Evolutionary conservation across 2,797 vertebrate species (phyloP).

Genomic region (Cryptoprocta ferox): DNA sequence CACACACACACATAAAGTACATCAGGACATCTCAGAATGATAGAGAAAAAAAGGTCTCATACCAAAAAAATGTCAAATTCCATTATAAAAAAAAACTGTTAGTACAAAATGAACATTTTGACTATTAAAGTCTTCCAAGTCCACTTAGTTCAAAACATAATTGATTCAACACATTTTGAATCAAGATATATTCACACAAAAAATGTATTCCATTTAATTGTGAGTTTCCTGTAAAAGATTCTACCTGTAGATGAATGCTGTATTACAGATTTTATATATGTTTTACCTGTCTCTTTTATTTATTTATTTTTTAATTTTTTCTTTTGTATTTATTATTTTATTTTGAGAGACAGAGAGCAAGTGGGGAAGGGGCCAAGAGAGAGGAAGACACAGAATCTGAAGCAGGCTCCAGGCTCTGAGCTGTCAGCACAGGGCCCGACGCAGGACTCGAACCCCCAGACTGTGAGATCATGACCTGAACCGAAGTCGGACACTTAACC

Average conservation of each 20-base stretch:
- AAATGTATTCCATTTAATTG: not conserved
- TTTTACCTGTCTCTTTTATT: not conserved
- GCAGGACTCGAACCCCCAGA: no score
- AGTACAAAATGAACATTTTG: constrained; percentile 16
- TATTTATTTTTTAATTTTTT: no score
- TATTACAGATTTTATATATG: not conserved
- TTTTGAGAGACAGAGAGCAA: no score
- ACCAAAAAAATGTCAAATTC: not conserved
- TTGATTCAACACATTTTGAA: constrained; percentile 3
- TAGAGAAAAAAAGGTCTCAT: not conserved
- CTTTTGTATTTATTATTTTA: no score
- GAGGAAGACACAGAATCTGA: no score
- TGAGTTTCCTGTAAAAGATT: not conserved
- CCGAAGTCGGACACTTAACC: no score
- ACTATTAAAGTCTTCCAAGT: not conserved
- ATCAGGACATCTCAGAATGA: not conserved
- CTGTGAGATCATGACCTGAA: no score
- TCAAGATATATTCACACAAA: constrained; percentile 41
- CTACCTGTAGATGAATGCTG: not conserved
- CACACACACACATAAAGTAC: not conserved
- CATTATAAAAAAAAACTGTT: not conserved
- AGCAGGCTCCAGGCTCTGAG: no score
- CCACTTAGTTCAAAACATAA: constrained; percentile 30
- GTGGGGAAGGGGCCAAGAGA: no score
- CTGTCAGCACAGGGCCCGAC: no score